Evolutionary conservation across 1,140 invertebrate species (phyloP).

Genomic region (Camponotus pennsylvanicus): DNA sequence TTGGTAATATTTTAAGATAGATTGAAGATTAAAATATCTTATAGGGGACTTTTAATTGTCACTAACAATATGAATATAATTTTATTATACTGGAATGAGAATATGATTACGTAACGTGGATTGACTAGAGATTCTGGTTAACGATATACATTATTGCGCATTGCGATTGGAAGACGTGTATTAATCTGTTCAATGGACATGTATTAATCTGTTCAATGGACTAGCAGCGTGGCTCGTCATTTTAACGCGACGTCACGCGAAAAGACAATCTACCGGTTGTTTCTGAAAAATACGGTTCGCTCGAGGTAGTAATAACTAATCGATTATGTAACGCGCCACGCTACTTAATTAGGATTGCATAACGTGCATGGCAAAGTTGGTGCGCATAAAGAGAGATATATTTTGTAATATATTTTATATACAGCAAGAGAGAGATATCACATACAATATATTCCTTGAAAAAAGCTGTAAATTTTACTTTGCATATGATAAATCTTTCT

Average conservation of each 20-base stretch:
- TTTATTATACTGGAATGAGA: background rate
- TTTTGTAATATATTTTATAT: slow-evolving; percentile 5
- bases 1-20: background rate
- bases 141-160: background rate
- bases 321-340: slow-evolving; percentile 31
- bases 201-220: slow-evolving; percentile 29
- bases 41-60: background rate
- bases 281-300: slow-evolving; percentile 27
- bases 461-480: slow-evolving; percentile 10
- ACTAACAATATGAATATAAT: background rate
- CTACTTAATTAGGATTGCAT: slow-evolving; percentile 21
- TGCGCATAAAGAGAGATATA: background rate
- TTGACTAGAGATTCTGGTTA: slow-evolving; percentile 17
- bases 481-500: background rate
- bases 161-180: slow-evolving; percentile 14
- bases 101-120: slow-evolving; percentile 16
- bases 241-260: slow-evolving; percentile 55
- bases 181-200: slow-evolving; percentile 31
- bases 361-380: background rate
- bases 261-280: slow-evolving; percentile 21
- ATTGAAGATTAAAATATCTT: slow-evolving; percentile 11
- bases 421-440: background rate
- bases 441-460: background rate
- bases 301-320: slow-evolving; percentile 39
- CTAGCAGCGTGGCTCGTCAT: background rate